These are phyloP conservation scores for Malacoctenus gilli DNA, from an alignment of 2,797 vertebrate genomes.

Conservation along the genomic window DNA sequence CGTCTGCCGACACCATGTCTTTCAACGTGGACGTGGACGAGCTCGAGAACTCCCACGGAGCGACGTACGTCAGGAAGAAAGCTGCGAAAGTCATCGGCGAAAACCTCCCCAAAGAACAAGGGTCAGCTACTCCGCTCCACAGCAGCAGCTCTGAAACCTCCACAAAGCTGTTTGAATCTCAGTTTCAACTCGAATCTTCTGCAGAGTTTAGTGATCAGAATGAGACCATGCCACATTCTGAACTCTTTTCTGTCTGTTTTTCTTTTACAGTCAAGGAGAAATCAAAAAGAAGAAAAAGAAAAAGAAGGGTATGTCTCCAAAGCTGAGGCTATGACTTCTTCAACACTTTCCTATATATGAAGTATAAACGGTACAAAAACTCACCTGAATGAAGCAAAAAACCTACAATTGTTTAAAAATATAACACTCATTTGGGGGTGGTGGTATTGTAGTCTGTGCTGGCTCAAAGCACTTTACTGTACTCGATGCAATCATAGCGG, in stretches of 20 bases:
- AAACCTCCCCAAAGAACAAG: conserved; percentile 87
- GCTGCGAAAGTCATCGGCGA: conserved; percentile 90
- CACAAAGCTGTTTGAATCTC: too few relatives aligned
- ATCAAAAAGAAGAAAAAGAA: conserved; percentile 98
- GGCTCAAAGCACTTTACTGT: too few relatives aligned
- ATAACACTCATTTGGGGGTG: too few relatives aligned
- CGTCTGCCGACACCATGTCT: conserved; percentile 92
- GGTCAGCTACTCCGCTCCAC: conserved; percentile 76
- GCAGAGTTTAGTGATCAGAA: too few relatives aligned
- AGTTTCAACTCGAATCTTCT: too few relatives aligned
- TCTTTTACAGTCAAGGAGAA: conserved; percentile 86
- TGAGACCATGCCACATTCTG: too few relatives aligned
- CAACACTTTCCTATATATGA: background rate
- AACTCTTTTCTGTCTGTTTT: conserved; percentile 20
- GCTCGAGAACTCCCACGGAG: conserved; percentile 96
- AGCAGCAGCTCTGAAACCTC: background rate
- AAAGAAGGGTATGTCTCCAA: conserved; percentile 87
- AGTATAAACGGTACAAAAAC: too few relatives aligned
- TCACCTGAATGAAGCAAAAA: too few relatives aligned
- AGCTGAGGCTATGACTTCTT: background rate
- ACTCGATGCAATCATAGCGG: too few relatives aligned
- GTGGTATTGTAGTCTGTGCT: too few relatives aligned
- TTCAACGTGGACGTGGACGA: conserved; percentile 96
- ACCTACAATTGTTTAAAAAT: too few relatives aligned
- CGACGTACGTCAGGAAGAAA: conserved; percentile 93